Percentiles rank a stretch among this genome's conserved stretches.
These are phyloP conservation scores for Caenorhabditis panamensis DNA, from an alignment of 2,888 invertebrate genomes.

Conservation along the genomic window DNA sequence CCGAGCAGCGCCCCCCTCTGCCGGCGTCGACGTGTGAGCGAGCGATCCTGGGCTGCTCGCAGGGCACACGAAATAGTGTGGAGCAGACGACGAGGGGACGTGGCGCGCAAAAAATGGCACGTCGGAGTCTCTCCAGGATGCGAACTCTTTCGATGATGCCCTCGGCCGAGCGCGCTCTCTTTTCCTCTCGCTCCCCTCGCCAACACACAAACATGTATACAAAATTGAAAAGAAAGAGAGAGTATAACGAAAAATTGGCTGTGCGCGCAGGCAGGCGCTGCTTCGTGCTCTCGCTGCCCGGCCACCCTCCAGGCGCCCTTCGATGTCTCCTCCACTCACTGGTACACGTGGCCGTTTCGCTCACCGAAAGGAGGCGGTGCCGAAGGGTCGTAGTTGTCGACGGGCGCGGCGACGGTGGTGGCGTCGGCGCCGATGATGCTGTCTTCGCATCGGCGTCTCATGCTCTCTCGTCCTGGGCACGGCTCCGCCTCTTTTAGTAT, in stretches of 20 bases:
- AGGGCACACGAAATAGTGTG: conserved; percentile 27
- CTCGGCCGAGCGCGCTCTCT: conserved; percentile 24
- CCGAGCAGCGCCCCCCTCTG: conserved; percentile 27
- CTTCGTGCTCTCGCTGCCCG: conserved; percentile 22
- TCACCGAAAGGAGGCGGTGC: conserved; percentile 40
- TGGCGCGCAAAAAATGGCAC: conserved; percentile 47
- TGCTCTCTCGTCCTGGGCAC: conserved; percentile 20
- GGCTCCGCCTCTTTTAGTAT: conserved; percentile 56
- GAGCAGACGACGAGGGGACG: conserved; percentile 14
- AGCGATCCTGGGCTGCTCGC: conserved; percentile 28
- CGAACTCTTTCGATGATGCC: conserved; percentile 33
- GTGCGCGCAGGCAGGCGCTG: conserved; percentile 19
- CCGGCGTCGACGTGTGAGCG: conserved; percentile 12
- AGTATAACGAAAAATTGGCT: conserved; percentile 55
- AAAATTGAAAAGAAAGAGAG: conserved; percentile 29
- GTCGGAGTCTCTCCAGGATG: conserved; percentile 15
- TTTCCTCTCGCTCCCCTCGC: not conserved
- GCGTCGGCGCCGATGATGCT: conserved; percentile 24
- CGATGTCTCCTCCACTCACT: conserved; percentile 17
- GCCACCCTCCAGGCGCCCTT: conserved; percentile 7
- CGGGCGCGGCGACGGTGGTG: conserved; percentile 43
- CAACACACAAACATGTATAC: conserved; percentile 46
- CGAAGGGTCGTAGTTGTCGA: conserved; percentile 23
- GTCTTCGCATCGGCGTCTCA: conserved; percentile 13
- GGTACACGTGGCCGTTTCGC: conserved; percentile 40